Evolutionary conservation across 2,797 vertebrate genomes (phyloP).

Genomic region (Gadopsis marmoratus): DNA sequence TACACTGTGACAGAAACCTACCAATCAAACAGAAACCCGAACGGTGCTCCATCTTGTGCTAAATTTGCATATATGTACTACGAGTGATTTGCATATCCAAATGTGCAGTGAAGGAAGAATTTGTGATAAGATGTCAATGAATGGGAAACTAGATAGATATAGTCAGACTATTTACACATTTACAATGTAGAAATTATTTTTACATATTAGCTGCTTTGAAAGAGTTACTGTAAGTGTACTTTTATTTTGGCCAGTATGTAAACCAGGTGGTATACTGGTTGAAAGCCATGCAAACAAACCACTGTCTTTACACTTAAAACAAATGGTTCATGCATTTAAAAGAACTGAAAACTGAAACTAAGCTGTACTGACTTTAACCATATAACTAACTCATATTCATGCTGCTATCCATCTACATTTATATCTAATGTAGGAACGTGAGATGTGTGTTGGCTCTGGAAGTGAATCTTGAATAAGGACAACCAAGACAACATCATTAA

Average conservation of each 20-base stretch:
- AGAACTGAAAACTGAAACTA: neutral
- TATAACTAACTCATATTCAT: neutral
- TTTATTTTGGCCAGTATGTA: constrained; percentile 9
- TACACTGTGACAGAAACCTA: neutral
- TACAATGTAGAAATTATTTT: constrained; percentile 8
- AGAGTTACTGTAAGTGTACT: constrained; percentile 5
- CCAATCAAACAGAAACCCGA: constrained; percentile 6
- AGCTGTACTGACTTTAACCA: neutral
- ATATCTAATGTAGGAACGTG: neutral
- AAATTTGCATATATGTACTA: constrained; percentile 42
- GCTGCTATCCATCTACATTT: neutral
- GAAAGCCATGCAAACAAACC: constrained; percentile 12
- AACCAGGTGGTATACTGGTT: constrained; percentile 14
- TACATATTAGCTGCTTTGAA: constrained; percentile 17
- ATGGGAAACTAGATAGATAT: neutral
- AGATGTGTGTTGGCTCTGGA: neutral
- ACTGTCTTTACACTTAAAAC: constrained; percentile 12
- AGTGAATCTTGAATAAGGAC: neutral
- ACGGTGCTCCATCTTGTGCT: constrained; percentile 2
- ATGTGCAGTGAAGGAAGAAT: constrained; percentile 21
- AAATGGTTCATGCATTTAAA: constrained; percentile 5
- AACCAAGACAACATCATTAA: neutral
- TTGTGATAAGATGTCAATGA: constrained; percentile 25
- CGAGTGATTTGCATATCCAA: constrained; percentile 56
- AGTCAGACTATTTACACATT: constrained; percentile 22